These are phyloP conservation scores for Athalia cordata DNA, from an alignment of 2,888 invertebrate genomes.

Conservation along the genomic window DNA sequence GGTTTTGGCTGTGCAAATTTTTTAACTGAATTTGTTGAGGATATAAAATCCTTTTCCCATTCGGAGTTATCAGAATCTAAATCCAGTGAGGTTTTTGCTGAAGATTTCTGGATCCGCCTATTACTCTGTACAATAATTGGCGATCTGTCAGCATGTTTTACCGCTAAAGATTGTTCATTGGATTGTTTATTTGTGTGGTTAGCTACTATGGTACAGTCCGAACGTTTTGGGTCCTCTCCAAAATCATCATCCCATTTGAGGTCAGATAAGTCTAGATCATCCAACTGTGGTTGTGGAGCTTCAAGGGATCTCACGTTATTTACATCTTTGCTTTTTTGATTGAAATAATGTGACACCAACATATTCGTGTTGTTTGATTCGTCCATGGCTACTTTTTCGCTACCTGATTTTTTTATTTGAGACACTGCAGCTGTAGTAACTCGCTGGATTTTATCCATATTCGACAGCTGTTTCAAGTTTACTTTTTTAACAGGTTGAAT, in stretches of 20 bases:
- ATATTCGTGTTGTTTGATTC: not conserved
- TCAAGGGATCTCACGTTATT: not conserved
- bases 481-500: not conserved
- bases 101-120: conserved; percentile 11
- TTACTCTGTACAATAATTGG: conserved; percentile 3
- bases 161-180: conserved; percentile 5
- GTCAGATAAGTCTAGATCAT: conserved; percentile 30
- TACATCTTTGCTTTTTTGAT: not conserved
- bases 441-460: not conserved
- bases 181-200: not conserved
- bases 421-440: not conserved
- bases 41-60: conserved; percentile 61
- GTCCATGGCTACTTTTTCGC: not conserved
- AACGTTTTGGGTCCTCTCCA: not conserved
- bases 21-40: conserved; percentile 16
- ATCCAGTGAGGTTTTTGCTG: not conserved
- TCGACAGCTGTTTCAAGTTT: not conserved
- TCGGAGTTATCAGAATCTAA: conserved; percentile 52
- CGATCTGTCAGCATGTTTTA: not conserved
- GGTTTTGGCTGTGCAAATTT: not conserved
- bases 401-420: not conserved
- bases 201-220: not conserved
- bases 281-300: not conserved
- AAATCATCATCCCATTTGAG: conserved; percentile 44
- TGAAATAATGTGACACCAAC: conserved; percentile 5